Evolutionary conservation across 1,140 invertebrate species (phyloP), one percentile per base, ranked within the genome.

Genomic region (Bombus picipes): DNA sequence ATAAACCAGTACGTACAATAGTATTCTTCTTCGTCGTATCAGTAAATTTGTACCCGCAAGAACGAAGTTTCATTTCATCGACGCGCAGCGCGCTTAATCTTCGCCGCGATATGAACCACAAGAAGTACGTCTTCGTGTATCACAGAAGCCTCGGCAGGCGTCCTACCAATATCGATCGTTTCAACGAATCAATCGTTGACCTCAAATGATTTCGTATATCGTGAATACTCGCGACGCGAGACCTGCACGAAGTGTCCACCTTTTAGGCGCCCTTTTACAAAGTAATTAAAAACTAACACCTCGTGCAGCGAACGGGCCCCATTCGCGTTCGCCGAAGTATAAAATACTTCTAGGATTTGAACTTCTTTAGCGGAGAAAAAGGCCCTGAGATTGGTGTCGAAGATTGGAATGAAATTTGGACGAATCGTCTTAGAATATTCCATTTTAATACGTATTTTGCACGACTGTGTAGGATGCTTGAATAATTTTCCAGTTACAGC

Each of bases 21-120:
- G 62, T 65, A 15, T 34, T 15, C 4, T n/a, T 75, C 65, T 80
- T 76, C 78, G 81, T 87, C 59, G 81, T 66, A 39, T 65, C 72
- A 53, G 78, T 89, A 79, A 80, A 89, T 90, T 90, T 90, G 89
- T 89, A 89, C 89, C 88, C 70, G 81, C 85, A 66, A 73, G 82
- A 89, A 89, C 71, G 68, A 85, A 79, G 34, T 85, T 78, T 13
- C 3, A 12, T 62, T 62, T 34, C 15, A 88, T 76, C 71, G 65
- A 79, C 80, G 73, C 37, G n/a, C 47, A 37, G 75, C 83, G 79
- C 41, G 47, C 6, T 59, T 66, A 53, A 39, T 28, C 86, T 75
- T 75, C 25, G 43, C 10, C 43, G 34, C 78, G 72, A 66, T 25
- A 12, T 65, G 59, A 83, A 75, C 53, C 59, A 62, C 70, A 28